Conservation (phyloP, 2,797 vertebrate genomes). For the Cygnus olor region DNA sequence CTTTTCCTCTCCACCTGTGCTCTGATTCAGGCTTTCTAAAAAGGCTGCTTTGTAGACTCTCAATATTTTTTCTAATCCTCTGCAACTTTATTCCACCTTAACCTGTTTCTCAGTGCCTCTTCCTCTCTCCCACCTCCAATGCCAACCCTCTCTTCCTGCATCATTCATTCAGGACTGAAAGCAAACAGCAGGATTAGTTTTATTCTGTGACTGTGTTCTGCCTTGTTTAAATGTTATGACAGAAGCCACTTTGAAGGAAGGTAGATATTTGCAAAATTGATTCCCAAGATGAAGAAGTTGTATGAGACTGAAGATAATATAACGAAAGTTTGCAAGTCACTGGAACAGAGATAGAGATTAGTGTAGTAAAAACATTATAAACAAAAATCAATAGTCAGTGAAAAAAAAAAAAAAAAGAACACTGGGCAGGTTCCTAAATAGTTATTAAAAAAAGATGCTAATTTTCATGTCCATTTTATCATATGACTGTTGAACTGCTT, state of each 20-base stretch:
- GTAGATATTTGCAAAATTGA: not conserved
- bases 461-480: not conserved
- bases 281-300: not conserved
- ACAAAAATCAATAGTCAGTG: not conserved
- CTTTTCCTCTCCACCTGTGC: not conserved
- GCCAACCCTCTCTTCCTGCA: not conserved
- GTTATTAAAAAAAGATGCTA: not conserved
- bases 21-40: not conserved
- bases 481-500: not conserved
- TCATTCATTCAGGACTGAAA: not conserved
- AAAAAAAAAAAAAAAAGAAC: not conserved
- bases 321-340: not conserved
- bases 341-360: not conserved
- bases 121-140: not conserved
- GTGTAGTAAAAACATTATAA: not conserved
- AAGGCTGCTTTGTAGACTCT: not conserved
- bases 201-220: not conserved
- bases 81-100: not conserved
- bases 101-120: not conserved
- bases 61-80: not conserved
- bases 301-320: not conserved
- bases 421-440: not conserved
- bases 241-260: not conserved
- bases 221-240: not conserved
- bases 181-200: not conserved